Conservation (phyloP, 2,888 invertebrate species). For the Mystacides longicornis region DNA sequence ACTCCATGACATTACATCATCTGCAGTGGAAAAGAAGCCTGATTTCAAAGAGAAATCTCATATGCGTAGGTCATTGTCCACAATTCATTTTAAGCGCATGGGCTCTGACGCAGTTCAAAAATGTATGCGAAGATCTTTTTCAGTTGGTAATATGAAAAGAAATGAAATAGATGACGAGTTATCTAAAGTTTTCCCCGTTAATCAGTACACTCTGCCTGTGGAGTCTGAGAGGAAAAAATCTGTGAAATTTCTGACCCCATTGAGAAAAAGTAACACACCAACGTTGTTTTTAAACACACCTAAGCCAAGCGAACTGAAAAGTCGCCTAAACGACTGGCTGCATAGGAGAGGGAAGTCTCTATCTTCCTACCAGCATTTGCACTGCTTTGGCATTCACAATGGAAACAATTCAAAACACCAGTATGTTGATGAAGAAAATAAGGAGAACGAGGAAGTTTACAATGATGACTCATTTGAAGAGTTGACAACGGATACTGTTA, state of each 20-base stretch:
- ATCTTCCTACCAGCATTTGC: constrained; percentile 45
- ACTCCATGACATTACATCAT: constrained; percentile 4
- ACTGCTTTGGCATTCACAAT: constrained; percentile 42
- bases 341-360: constrained; percentile 44
- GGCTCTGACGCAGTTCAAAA: constrained; percentile 36
- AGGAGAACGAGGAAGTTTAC: constrained; percentile 44
- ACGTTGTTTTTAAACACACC: constrained; percentile 37
- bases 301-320: constrained; percentile 38
- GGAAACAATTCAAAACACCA: neutral
- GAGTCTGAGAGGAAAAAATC: constrained; percentile 40
- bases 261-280: constrained; percentile 25
- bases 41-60: constrained; percentile 19
- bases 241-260: constrained; percentile 40
- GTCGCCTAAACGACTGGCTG: constrained; percentile 45
- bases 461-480: constrained; percentile 40
- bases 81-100: constrained; percentile 43
- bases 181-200: constrained; percentile 10
- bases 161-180: constrained; percentile 20
- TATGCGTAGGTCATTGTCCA: constrained; percentile 41
- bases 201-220: constrained; percentile 33
- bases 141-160: constrained; percentile 31
- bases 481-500: constrained; percentile 33
- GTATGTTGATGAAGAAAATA: constrained; percentile 40
- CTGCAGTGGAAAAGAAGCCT: neutral
- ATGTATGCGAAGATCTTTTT: constrained; percentile 42